Evolutionary conservation across 2,888 invertebrate genomes (phyloP).

Genomic region (Quadriops clusia): DNA sequence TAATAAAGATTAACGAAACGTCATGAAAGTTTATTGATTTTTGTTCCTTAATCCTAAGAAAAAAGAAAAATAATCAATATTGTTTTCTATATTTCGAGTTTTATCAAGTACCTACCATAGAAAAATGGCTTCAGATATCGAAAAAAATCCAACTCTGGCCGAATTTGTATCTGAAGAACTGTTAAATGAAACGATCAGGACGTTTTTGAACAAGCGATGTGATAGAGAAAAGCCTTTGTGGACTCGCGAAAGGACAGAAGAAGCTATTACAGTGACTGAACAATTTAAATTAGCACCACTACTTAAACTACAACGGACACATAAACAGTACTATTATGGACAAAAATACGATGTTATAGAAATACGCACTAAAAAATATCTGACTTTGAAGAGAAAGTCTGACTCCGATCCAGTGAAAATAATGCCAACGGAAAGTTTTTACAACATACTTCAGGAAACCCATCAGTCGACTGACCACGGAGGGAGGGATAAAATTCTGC

Average conservation of each 20-base stretch:
- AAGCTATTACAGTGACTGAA: constrained; percentile 8
- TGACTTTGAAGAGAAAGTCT: constrained; percentile 11
- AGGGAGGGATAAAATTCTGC: constrained; percentile 16
- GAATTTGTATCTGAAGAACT: constrained; percentile 12
- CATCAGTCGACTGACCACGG: constrained; percentile 15
- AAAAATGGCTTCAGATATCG: constrained; percentile 10
- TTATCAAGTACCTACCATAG: constrained; percentile 5
- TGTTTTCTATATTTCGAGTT: constrained; percentile 6
- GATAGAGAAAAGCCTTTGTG: constrained; percentile 10
- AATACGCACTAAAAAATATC: constrained; percentile 8
- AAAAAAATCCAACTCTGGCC: constrained; percentile 11
- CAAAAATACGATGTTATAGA: constrained; percentile 8
- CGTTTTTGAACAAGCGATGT: constrained; percentile 9
- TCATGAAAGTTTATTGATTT: too few relatives aligned
- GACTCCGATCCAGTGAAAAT: constrained; percentile 11
- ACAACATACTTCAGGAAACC: constrained; percentile 6
- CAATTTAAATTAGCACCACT: constrained; percentile 9
- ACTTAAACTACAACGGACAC: constrained; percentile 9
- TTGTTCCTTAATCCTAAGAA: too few relatives aligned
- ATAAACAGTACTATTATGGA: constrained; percentile 9
- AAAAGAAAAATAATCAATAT: too few relatives aligned
- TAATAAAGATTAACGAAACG: too few relatives aligned
- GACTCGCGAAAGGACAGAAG: constrained; percentile 11
- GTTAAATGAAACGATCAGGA: constrained; percentile 11
- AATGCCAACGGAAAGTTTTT: constrained; percentile 6